phyloP scores from a whole-genome alignment of 2,113 vertebrate genomes.

The human (Homo sapiens) region DNA sequence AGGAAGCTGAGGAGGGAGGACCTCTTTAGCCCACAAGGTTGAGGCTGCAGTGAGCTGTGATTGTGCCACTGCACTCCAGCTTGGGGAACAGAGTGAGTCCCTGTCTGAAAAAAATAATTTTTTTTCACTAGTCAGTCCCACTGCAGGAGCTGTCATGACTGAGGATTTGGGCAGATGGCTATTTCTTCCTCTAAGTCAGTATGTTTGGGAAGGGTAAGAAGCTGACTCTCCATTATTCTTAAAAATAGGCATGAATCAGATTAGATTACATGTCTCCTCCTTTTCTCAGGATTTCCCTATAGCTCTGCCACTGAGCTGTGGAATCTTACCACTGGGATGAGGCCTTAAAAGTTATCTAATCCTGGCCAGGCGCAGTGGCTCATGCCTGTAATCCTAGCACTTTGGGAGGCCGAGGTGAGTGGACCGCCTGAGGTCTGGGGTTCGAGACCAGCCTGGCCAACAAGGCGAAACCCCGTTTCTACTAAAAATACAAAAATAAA shows the following conservation, averaged over 20 bases:
- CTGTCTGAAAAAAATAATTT: too few species aligned
- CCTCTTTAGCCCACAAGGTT: too few species aligned
- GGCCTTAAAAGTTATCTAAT: background rate
- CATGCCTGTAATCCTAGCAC: too few species aligned
- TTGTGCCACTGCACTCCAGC: too few species aligned
- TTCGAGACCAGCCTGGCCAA: too few species aligned
- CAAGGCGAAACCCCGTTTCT: too few species aligned
- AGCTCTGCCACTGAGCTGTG: background rate
- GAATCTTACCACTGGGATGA: background rate
- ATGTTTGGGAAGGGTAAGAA: background rate
- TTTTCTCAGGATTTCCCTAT: background rate
- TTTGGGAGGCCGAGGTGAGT: too few species aligned
- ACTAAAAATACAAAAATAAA: too few species aligned
- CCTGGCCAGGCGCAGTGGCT: background rate
- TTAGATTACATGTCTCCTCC: background rate
- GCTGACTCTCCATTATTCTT: background rate
- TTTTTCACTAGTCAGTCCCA: background rate
- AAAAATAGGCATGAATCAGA: background rate
- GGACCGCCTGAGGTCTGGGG: too few species aligned
- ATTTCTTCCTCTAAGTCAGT: conserved; percentile 9
- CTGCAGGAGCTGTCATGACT: background rate
- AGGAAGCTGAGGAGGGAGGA: too few species aligned
- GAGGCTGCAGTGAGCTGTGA: too few species aligned
- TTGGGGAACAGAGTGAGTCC: too few species aligned
- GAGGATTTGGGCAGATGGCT: background rate